Evolutionary conservation across 2,797 vertebrate species (phyloP).

Genomic region (Sylvilagus floridanus): DNA sequence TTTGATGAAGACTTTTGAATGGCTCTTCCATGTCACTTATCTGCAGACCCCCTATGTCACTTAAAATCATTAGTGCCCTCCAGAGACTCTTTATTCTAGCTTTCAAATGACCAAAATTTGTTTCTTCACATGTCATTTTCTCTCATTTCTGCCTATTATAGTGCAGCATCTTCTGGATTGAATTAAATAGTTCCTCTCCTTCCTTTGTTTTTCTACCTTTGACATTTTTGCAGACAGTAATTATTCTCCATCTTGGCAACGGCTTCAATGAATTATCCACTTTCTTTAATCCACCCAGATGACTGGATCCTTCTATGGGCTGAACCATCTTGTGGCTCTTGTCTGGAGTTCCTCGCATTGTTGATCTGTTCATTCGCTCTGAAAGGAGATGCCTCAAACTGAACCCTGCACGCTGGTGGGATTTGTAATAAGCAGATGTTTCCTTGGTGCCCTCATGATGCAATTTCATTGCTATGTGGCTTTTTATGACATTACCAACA

Average conservation of each 20-base stretch:
- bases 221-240: slow-evolving; percentile 56
- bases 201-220: slow-evolving; percentile 37
- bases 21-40: neutral
- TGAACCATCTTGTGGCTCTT: slow-evolving; percentile 54
- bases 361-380: slow-evolving; percentile 40
- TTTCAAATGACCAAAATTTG: slow-evolving; percentile 33
- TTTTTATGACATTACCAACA: slow-evolving; percentile 16
- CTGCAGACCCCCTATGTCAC: neutral
- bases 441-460: slow-evolving; percentile 25
- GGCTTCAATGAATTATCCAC: slow-evolving; percentile 33
- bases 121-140: slow-evolving; percentile 45
- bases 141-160: neutral
- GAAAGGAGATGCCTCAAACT: slow-evolving; percentile 39
- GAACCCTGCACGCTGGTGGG: neutral
- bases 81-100: neutral
- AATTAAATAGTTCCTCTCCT: slow-evolving; percentile 48
- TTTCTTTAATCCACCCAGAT: slow-evolving; percentile 66
- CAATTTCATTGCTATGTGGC: slow-evolving; percentile 3
- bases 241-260: slow-evolving; percentile 56
- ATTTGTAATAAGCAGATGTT: slow-evolving; percentile 57
- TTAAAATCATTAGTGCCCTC: neutral
- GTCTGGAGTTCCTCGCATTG: slow-evolving; percentile 39
- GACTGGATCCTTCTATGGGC: slow-evolving; percentile 42
- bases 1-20: neutral
- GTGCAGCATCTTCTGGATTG: slow-evolving; percentile 37